Percentiles rank a stretch among this genome's conserved stretches.
These are phyloP conservation scores for Chymomyza procnemis DNA, from an alignment of 2,888 invertebrate species.

Conservation along the genomic window DNA sequence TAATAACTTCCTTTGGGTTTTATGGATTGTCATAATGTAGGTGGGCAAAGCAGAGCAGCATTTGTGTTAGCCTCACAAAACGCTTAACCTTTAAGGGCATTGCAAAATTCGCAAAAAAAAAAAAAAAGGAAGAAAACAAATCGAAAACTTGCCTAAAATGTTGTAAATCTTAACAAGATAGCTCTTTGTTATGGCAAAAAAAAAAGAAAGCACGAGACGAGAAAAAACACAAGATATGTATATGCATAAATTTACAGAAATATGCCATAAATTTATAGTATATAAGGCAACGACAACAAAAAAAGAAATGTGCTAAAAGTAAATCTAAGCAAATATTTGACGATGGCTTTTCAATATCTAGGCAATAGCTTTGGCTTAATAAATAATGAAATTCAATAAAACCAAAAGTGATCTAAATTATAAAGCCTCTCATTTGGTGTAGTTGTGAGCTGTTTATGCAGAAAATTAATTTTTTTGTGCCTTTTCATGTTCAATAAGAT, in stretches of 20 bases:
- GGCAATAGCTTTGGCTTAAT: not conserved
- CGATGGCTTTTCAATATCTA: not conserved
- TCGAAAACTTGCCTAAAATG: not conserved
- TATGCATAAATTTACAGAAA: not conserved
- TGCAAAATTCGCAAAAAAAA: too few species aligned
- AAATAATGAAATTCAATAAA: not conserved
- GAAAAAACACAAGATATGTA: not conserved
- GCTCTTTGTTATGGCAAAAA: not conserved
- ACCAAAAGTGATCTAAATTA: not conserved
- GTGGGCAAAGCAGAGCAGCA: not conserved
- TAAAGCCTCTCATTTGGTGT: not conserved
- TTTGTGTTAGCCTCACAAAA: too few species aligned
- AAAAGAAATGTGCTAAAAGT: not conserved
- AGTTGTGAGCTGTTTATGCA: too few species aligned
- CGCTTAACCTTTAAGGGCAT: not conserved
- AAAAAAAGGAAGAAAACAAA: not conserved
- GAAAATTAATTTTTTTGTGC: too few species aligned
- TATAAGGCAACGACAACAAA: not conserved
- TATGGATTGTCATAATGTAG: not conserved
- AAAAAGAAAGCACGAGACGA: too few species aligned
- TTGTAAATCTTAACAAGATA: not conserved
- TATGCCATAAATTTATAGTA: too few species aligned
- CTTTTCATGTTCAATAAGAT: too few species aligned
- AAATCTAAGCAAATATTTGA: not conserved
- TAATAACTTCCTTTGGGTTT: constrained; percentile 29